Conservation (phyloP, 2,797 vertebrate genomes). For the Aphelocoma californica region DNA sequence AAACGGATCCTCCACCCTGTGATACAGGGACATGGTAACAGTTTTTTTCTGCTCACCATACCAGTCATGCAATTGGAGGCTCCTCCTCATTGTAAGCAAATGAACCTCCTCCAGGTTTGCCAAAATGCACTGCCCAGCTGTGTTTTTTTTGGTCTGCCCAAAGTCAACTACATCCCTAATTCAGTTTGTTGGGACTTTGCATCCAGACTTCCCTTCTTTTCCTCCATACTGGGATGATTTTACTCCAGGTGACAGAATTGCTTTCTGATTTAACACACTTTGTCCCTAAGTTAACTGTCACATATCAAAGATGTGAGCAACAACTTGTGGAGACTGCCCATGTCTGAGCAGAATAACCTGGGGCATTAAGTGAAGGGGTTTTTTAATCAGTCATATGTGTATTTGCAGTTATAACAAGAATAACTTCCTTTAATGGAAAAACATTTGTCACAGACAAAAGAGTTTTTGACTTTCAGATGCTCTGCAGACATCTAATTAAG, state of each 20-base stretch:
- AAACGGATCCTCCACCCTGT: not conserved
- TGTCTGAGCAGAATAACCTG: not conserved
- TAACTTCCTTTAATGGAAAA: not conserved
- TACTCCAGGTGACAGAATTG: not conserved
- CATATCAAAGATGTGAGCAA: not conserved
- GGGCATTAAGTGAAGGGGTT: not conserved
- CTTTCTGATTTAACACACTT: not conserved
- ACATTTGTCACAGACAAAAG: not conserved
- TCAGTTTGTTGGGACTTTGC: not conserved
- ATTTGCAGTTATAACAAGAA: not conserved
- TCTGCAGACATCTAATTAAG: conserved; percentile 2
- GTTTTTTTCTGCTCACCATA: not conserved
- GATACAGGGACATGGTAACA: not conserved
- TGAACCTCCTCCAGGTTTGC: not conserved
- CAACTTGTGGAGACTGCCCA: not conserved
- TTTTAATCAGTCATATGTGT: not conserved
- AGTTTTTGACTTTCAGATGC: not conserved
- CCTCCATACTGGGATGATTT: not conserved
- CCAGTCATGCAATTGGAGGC: not conserved
- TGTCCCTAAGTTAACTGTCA: not conserved
- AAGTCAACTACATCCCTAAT: not conserved
- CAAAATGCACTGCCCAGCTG: not conserved
- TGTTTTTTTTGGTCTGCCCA: not conserved
- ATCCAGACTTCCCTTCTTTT: not conserved
- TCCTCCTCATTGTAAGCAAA: not conserved